Evolutionary conservation across 2,888 invertebrate genomes (phyloP), one percentile per base, ranked within the genome.

Genomic region (Stenichneumon culpator): DNA sequence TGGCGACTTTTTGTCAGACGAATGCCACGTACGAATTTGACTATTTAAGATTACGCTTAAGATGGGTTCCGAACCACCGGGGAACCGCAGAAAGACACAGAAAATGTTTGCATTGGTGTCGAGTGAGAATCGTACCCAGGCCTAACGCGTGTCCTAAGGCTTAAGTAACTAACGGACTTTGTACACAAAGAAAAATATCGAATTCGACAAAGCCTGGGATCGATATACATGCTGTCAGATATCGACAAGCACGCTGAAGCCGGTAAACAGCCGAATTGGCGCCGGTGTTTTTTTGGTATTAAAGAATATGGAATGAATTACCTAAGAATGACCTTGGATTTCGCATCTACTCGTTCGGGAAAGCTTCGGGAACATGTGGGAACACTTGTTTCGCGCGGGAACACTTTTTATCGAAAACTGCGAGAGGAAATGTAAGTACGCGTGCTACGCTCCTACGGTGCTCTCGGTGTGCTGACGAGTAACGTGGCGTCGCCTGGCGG

Each of bases 321-420:
- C 54, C 54, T 54, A 54, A 22, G 22, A 54, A 54, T 54, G 7
- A 22, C 22, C 54, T 22, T 54, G 7, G 54, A 54, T 22, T 22
- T 19, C 22, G 54, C 22, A 54, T 19, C 54, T 22, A 19, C 54
- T 54, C 19, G 54, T 54, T 22, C 22, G 14, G 54, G 54, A 22
- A 54, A 54, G 54, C 22, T 54, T 54, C 22, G 54, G 54, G 54
- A 54, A 54, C 54, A 54, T 54, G 22, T 54, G 54, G 54, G 19
- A 19, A 54, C 54, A 54, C 54, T 54, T 54, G 11, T 6, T 22
- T 54, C 54, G 22, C 54, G 19, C 19, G 2, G 54, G 9, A 54
- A 22, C 19, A 54, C 19, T 54, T 54, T 54, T 54, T 54, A 11
- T 22, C 22, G 19, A 22, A 9, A 54, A 22, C 22, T 22, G 4